Evolutionary conservation across 2,113 vertebrate genomes (phyloP), one percentile per base, ranked within the genome.

Genomic region (Sclerurus mexicanus): DNA sequence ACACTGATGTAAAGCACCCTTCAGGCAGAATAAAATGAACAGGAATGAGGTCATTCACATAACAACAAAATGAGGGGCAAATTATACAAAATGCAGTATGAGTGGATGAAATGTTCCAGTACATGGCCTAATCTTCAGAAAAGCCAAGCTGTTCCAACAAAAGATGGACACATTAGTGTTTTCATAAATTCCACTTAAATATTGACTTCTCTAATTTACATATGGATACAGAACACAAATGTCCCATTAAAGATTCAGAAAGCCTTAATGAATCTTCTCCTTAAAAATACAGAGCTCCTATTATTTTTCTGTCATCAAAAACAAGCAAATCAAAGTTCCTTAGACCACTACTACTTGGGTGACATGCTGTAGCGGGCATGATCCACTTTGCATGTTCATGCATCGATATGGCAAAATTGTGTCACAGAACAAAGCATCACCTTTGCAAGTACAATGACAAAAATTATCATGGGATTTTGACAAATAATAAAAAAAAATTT

Each of bases 301-400:
- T 52, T 68, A 58, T 53, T 23, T 68, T 78, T 33, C 28, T 69
- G 27, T 44, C 58, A 40, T 39, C 37, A 77, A 44, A 73, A 73
- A 10, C 49, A 64, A 76, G 30, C 6, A 56, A 76, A 23, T 37
- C 71, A 88, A 69, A 77, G 13, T 6, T 83, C 24, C 53, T 83
- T 47, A 58, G 22, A 39, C 6, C 22, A 39, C 15, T 33, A 5
- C 11, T 66, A 2, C 35, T 42, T 79, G 16, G 15, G 4, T 46
- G 39, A 66, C 7, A 10, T 16, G 10, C 25, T 62, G 12, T 27
- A 72, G 53, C 3, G 59, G 39, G 30, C 27, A 55, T 9, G 8
- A 12, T 78, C 23, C 23, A 22, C 10, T 72, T 63, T 35, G 16
- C 10, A 7, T 2, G 0, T 33, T 74, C 2, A 2, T 5, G 2